Conservation (phyloP, 2,888 invertebrate genomes). For the Chelonus formosanus region DNA sequence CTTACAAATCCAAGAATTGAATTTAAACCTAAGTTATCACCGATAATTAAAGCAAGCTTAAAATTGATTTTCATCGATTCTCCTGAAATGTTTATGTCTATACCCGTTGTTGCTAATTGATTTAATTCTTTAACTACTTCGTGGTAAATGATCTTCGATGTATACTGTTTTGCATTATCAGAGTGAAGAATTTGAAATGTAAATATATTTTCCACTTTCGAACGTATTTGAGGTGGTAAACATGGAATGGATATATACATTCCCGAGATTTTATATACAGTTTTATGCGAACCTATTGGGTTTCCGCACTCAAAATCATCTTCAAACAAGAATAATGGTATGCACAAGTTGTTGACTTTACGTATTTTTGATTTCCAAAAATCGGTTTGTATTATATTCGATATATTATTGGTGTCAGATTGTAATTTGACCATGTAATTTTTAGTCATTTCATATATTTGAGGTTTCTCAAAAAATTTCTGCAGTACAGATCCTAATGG, state of each 20-base stretch:
- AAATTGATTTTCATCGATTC: constrained; percentile 7
- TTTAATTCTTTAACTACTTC: constrained; percentile 26
- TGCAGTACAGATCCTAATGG: no score
- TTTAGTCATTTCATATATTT: neutral
- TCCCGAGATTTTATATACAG: constrained; percentile 33
- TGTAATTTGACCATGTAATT: constrained; percentile 8
- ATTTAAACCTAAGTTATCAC: constrained; percentile 29
- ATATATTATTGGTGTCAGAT: neutral
- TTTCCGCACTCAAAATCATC: constrained; percentile 29
- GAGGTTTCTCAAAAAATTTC: no score
- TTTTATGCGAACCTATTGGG: constrained; percentile 29
- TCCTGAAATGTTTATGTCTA: neutral
- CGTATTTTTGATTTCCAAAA: constrained; percentile 9
- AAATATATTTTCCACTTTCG: constrained; percentile 29
- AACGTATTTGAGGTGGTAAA: constrained; percentile 31
- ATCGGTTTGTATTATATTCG: constrained; percentile 21
- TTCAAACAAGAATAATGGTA: constrained; percentile 13
- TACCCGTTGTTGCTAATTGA: constrained; percentile 6
- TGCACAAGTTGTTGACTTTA: neutral
- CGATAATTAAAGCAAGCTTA: constrained; percentile 21
- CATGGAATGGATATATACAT: constrained; percentile 32
- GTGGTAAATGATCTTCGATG: constrained; percentile 3
- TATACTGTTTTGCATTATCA: no score
- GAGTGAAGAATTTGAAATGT: no score
- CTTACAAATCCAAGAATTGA: neutral